phyloP scores from a whole-genome alignment of 1,140 invertebrate species.

The Meloidogyne hapla region DNA sequence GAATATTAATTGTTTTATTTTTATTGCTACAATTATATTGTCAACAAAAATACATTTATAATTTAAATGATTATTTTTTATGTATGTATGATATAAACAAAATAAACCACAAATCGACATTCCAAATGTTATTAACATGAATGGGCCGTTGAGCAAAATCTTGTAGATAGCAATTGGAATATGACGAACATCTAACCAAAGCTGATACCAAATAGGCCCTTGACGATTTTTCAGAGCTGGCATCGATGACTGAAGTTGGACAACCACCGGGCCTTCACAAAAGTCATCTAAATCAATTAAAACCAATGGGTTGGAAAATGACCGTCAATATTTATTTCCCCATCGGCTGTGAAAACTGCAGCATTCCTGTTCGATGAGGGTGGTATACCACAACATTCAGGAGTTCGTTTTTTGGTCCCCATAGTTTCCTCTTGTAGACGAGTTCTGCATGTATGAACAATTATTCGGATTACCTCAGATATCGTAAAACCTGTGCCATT shows the following conservation, averaged over 20 bases:
- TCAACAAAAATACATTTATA: too few relatives aligned
- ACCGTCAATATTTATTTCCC: constrained; percentile 48
- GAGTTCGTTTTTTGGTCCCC: constrained; percentile 53
- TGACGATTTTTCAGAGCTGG: constrained; percentile 47
- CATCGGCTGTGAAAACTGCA: constrained; percentile 37
- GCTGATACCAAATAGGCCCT: constrained; percentile 62
- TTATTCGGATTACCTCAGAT: constrained; percentile 6
- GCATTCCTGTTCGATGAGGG: constrained; percentile 58
- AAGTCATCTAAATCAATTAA: constrained; percentile 2
- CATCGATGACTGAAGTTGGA: constrained; percentile 51
- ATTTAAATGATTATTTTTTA: too few relatives aligned
- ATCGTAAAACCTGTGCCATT: constrained; percentile 62
- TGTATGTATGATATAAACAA: background rate
- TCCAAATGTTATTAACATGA: constrained; percentile 63
- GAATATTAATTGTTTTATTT: background rate
- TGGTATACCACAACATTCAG: constrained; percentile 63
- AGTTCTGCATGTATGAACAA: constrained; percentile 36
- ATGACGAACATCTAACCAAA: constrained; percentile 63
- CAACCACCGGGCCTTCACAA: constrained; percentile 40
- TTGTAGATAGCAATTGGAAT: constrained; percentile 55
- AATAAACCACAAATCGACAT: constrained; percentile 61
- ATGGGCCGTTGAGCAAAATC: constrained; percentile 50
- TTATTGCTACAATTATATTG: too few relatives aligned
- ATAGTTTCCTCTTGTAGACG: constrained; percentile 61
- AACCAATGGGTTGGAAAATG: background rate